Percentiles rank a stretch among this genome's conserved stretches.
These are phyloP conservation scores for Rallus limicola DNA, from an alignment of 2,113 vertebrate genomes.

Conservation along the genomic window DNA sequence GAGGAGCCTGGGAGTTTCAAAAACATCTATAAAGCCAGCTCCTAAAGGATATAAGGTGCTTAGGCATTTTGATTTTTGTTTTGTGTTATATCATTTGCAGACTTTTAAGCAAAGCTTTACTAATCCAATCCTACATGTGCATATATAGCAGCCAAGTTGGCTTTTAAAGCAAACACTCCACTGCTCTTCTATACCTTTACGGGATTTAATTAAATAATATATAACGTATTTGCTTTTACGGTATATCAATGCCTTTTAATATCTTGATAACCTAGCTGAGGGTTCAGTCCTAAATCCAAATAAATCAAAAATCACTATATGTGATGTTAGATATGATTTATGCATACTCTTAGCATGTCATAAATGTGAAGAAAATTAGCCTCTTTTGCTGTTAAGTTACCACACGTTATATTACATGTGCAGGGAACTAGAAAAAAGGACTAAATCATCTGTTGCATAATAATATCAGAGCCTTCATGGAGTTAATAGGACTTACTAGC, in stretches of 20 bases:
- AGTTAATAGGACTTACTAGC: background rate
- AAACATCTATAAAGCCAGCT: background rate
- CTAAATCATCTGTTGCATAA: background rate
- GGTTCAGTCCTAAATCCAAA: background rate
- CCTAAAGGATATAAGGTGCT: background rate
- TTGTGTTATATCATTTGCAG: background rate
- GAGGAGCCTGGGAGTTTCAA: background rate
- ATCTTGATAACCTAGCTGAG: background rate
- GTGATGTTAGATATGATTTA: background rate
- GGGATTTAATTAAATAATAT: background rate
- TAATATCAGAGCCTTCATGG: background rate
- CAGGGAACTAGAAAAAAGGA: background rate
- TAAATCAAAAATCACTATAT: background rate
- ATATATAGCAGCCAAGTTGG: background rate
- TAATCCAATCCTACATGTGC: background rate
- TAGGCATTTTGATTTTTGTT: background rate
- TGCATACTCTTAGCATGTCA: fast-evolving
- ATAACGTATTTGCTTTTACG: background rate
- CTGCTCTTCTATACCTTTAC: background rate
- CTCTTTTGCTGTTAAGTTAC: background rate
- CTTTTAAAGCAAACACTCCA: background rate
- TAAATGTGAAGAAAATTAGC: background rate
- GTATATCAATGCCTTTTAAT: background rate
- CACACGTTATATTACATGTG: fast-evolving
- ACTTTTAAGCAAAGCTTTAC: background rate